Conservation (phyloP, 2,113 vertebrate genomes). For the Variabilichromis moorii region DNA sequence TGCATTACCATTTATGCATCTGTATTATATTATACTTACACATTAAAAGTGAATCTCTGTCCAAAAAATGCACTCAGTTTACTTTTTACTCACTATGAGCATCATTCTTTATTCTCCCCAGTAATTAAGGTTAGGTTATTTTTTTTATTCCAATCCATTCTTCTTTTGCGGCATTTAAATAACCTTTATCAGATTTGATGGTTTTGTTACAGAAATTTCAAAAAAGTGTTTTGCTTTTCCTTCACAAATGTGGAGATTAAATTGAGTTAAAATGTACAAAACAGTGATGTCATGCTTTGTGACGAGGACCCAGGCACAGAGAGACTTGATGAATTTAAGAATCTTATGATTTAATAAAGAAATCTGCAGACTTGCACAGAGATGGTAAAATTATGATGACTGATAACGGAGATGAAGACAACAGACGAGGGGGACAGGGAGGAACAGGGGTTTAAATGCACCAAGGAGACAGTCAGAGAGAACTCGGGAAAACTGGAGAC, state of each 20-base stretch:
- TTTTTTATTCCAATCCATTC: not conserved
- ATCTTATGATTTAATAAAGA: too few species aligned
- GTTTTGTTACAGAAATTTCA: not conserved
- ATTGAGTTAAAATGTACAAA: too few species aligned
- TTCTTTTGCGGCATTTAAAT: not conserved
- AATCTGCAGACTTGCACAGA: accelerated
- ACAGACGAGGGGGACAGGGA: accelerated
- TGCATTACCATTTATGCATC: not conserved
- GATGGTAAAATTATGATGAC: too few species aligned
- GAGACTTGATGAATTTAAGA: too few species aligned
- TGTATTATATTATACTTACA: not conserved
- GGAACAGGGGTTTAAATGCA: too few species aligned
- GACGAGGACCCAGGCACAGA: too few species aligned
- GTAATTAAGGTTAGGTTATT: not conserved
- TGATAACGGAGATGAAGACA: too few species aligned
- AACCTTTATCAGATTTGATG: not conserved
- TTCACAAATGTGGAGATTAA: too few species aligned
- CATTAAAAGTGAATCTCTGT: not conserved
- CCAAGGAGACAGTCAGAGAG: too few species aligned
- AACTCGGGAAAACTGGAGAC: too few species aligned
- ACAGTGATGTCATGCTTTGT: accelerated
- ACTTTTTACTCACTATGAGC: not conserved
- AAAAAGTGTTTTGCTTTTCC: not conserved
- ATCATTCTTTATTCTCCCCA: not conserved
- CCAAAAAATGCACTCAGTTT: not conserved